Evolutionary conservation across 2,888 invertebrate species (phyloP).

Genomic region (Abrostola tripartita): DNA sequence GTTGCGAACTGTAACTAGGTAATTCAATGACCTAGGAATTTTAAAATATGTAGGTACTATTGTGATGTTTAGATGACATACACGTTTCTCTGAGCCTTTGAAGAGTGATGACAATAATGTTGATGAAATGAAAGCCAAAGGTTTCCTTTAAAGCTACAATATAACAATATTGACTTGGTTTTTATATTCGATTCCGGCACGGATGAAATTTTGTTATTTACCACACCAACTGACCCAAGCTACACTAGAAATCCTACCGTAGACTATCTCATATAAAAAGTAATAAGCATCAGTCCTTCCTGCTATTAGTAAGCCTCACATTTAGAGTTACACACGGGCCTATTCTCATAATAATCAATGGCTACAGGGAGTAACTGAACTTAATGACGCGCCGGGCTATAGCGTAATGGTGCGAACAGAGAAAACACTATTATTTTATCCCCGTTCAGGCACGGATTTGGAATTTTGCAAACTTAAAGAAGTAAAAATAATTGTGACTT

Average conservation of each 20-base stretch:
- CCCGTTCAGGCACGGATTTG: constrained; percentile 60
- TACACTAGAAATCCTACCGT: background rate
- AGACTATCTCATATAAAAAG: background rate
- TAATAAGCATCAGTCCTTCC: constrained; percentile 38
- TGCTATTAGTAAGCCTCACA: constrained; percentile 50
- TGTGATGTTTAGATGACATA: constrained; percentile 40
- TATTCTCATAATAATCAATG: constrained; percentile 80
- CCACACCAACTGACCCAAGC: too few species aligned
- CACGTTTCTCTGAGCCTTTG: constrained; percentile 26
- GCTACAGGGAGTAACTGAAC: constrained; percentile 77
- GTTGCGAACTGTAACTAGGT: constrained; percentile 27
- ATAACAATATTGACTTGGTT: too few species aligned
- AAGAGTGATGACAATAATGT: constrained; percentile 23
- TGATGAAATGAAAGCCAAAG: constrained; percentile 7
- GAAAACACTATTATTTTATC: constrained; percentile 77
- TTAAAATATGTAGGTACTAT: constrained; percentile 44
- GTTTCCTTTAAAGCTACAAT: too few species aligned
- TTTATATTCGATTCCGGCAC: too few species aligned
- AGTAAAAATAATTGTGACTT: too few species aligned
- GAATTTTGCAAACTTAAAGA: constrained; percentile 29
- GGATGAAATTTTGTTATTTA: too few species aligned
- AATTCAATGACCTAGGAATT: constrained; percentile 28
- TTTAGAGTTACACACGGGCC: constrained; percentile 60
- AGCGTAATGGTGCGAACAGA: constrained; percentile 81
- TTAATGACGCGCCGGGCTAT: constrained; percentile 70